Evolutionary conservation across 2,797 vertebrate genomes (phyloP).

Genomic region (Manis crassicaudata): DNA sequence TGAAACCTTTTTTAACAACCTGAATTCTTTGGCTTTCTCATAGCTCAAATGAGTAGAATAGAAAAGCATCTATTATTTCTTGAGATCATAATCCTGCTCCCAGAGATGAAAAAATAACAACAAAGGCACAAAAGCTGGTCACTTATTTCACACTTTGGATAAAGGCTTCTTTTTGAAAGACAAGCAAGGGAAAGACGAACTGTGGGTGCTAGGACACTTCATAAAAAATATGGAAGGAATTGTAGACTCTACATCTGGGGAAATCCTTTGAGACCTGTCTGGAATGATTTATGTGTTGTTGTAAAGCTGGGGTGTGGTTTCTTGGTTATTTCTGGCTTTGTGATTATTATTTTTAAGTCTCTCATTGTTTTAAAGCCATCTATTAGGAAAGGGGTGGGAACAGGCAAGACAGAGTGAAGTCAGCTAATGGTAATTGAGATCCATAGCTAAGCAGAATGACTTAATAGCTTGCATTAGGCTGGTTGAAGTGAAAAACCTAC

Average conservation of each 20-base stretch:
- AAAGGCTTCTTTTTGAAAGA: neutral
- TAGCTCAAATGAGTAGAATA: neutral
- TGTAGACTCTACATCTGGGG: neutral
- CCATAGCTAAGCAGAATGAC: neutral
- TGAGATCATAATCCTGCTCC: neutral
- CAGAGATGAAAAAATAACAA: neutral
- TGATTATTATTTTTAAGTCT: slow-evolving; percentile 46
- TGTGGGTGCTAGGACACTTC: neutral
- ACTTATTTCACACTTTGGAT: neutral
- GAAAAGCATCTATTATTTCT: neutral
- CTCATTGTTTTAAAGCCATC: neutral
- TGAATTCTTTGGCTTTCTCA: neutral
- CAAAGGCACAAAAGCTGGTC: neutral
- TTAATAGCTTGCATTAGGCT: neutral
- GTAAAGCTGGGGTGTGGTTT: slow-evolving; percentile 24
- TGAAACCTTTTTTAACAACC: neutral
- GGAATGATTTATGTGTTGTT: slow-evolving; percentile 46
- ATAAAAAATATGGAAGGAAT: neutral
- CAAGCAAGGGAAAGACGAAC: neutral
- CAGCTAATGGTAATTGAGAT: neutral
- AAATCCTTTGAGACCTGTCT: slow-evolving; percentile 29
- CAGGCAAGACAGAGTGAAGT: neutral
- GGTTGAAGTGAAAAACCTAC: neutral
- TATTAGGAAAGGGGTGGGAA: slow-evolving; percentile 26
- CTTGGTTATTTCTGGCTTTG: slow-evolving; percentile 52